Conservation (phyloP, 2,888 invertebrate genomes). For the Onthophagus sagittarius region DNA sequence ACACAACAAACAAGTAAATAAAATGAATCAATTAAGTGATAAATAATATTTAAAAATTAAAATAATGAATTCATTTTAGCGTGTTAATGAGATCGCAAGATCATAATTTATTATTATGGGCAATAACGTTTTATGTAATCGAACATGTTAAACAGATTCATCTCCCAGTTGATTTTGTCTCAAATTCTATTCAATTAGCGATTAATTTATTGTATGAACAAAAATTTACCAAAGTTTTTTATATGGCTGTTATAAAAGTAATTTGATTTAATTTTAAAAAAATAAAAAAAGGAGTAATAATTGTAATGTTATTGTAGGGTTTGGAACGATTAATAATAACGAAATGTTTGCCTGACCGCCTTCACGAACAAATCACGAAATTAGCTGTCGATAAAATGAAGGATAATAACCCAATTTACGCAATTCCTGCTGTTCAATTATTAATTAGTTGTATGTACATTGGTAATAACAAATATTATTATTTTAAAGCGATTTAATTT, state of each 20-base stretch:
- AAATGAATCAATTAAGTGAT: background rate
- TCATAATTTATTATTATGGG: conserved; percentile 69
- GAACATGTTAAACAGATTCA: conserved; percentile 67
- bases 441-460: conserved; percentile 78
- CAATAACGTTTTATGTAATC: conserved; percentile 69
- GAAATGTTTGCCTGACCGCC: conserved; percentile 52
- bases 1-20: conserved; percentile 43
- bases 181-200: conserved; percentile 57
- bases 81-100: conserved; percentile 51
- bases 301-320: conserved; percentile 52
- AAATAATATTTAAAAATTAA: background rate
- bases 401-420: conserved; percentile 63
- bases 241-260: conserved; percentile 46
- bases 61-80: conserved; percentile 28
- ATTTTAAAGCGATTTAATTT: no score
- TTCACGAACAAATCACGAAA: conserved; percentile 63
- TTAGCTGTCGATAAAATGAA: conserved; percentile 66
- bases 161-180: conserved; percentile 56
- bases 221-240: conserved; percentile 49
- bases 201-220: conserved; percentile 50
- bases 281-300: no score
- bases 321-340: conserved; percentile 65
- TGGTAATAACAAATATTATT: conserved; percentile 43
- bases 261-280: conserved; percentile 24
- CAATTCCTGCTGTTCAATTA: conserved; percentile 69